Evolutionary conservation across 2,113 vertebrate species (phyloP).

Genomic region (Opisthocomus hoazin): DNA sequence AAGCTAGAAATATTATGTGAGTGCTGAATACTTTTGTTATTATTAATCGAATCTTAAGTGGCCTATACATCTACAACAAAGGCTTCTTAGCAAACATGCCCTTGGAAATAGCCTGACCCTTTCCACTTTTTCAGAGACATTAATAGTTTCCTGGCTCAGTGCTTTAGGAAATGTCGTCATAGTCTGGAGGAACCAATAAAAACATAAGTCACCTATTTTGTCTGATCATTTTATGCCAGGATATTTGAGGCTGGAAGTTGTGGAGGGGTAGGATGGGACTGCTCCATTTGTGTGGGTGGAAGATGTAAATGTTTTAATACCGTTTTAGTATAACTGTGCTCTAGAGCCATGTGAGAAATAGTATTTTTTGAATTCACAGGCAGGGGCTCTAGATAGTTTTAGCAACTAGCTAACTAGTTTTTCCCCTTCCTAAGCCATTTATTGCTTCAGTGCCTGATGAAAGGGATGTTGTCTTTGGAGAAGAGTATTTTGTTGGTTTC

Average conservation of each 20-base stretch:
- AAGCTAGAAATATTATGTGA: background rate
- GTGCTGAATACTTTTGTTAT: background rate
- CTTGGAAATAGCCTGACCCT: constrained; percentile 51
- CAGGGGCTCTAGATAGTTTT: background rate
- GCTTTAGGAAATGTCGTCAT: constrained; percentile 75
- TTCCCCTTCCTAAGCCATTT: background rate
- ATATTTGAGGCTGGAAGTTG: constrained; percentile 32
- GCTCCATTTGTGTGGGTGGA: background rate
- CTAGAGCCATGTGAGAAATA: background rate
- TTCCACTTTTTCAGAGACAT: constrained; percentile 65
- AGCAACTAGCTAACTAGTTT: background rate
- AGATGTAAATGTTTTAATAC: background rate
- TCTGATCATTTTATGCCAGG: constrained; percentile 63
- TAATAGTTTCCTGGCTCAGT: constrained; percentile 74
- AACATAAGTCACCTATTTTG: constrained; percentile 75
- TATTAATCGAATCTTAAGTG: background rate
- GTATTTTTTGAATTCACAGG: background rate
- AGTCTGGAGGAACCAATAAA: constrained; percentile 77
- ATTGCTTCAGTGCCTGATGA: background rate
- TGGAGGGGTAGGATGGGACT: background rate
- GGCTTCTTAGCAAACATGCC: constrained; percentile 33
- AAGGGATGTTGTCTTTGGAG: background rate
- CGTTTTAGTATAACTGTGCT: background rate
- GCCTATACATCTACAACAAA: background rate
- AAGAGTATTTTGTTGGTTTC: background rate